Percentiles rank a stretch among this genome's conserved stretches.
Conservation (phyloP, 2,113 vertebrate species). For the Oxyruncus cristatus region DNA sequence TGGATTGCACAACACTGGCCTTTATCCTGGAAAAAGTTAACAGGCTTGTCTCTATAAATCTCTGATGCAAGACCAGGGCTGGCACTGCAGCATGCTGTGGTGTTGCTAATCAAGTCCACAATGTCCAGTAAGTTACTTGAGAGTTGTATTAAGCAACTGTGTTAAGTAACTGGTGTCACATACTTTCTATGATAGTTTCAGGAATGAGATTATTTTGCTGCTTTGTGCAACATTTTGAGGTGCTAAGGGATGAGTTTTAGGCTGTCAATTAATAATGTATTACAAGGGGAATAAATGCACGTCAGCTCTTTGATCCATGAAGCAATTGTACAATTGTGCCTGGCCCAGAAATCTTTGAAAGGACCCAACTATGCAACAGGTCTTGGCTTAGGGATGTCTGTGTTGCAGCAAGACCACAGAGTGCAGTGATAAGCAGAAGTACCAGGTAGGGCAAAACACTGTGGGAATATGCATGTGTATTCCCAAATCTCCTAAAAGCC, state of each 20-base stretch:
- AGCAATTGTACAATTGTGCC: neutral
- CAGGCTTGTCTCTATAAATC: neutral
- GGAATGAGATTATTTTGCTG: neutral
- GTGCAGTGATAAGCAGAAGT: neutral
- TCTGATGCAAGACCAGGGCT: neutral
- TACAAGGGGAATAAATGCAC: neutral
- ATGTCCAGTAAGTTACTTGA: neutral
- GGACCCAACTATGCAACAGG: neutral
- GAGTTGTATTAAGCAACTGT: neutral
- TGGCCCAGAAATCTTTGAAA: neutral
- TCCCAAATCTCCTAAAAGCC: neutral
- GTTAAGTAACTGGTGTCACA: neutral
- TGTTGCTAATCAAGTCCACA: neutral
- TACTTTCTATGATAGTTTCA: neutral
- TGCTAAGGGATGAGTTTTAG: neutral
- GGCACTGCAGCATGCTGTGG: neutral
- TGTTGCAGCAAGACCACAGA: neutral
- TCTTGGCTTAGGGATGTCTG: neutral
- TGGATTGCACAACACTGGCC: neutral
- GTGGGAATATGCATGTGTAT: neutral
- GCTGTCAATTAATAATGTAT: neutral
- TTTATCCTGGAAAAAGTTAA: neutral
- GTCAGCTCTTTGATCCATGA: neutral
- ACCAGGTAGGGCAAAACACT: neutral
- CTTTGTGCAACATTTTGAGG: neutral